Conservation (phyloP, 2,113 vertebrate species). For the Vulpes vulpes region DNA sequence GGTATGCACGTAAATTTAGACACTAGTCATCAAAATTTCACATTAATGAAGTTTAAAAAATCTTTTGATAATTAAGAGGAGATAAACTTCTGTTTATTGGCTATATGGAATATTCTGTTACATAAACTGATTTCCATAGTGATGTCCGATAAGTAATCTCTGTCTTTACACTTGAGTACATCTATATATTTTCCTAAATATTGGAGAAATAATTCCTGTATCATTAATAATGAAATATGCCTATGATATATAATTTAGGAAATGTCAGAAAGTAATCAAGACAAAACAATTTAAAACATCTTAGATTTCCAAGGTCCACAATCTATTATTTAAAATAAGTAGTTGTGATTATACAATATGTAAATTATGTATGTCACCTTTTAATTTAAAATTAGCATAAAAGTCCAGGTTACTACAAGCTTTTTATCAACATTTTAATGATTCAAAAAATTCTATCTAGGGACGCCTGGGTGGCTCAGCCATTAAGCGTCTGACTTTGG, state of each 20-base stretch:
- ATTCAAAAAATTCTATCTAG: slow-evolving; percentile 36
- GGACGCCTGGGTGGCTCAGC: too few species aligned
- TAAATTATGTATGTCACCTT: slow-evolving; percentile 13
- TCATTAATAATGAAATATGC: slow-evolving; percentile 61
- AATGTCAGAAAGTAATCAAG: slow-evolving; percentile 7
- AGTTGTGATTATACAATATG: neutral
- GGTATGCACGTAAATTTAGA: slow-evolving; percentile 24
- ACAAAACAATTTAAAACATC: neutral
- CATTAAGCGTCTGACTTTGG: too few species aligned
- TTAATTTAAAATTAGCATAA: slow-evolving; percentile 47
- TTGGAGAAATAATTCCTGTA: neutral
- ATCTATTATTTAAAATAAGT: slow-evolving; percentile 47
- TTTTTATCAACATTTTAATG: slow-evolving; percentile 49
- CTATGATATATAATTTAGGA: slow-evolving; percentile 15
- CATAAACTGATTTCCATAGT: slow-evolving; percentile 40
- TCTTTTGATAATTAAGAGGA: slow-evolving; percentile 34
- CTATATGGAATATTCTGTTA: neutral
- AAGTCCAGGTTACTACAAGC: neutral
- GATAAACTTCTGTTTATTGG: neutral
- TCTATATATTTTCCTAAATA: slow-evolving; percentile 44
- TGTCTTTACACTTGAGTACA: slow-evolving; percentile 31
- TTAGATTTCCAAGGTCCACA: slow-evolving; percentile 11
- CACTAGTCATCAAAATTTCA: slow-evolving; percentile 6
- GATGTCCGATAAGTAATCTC: slow-evolving; percentile 36
- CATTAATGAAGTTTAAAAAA: slow-evolving; percentile 45